These are phyloP conservation scores for Laothoe populi DNA, from an alignment of 2,888 invertebrate species.

Conservation along the genomic window DNA sequence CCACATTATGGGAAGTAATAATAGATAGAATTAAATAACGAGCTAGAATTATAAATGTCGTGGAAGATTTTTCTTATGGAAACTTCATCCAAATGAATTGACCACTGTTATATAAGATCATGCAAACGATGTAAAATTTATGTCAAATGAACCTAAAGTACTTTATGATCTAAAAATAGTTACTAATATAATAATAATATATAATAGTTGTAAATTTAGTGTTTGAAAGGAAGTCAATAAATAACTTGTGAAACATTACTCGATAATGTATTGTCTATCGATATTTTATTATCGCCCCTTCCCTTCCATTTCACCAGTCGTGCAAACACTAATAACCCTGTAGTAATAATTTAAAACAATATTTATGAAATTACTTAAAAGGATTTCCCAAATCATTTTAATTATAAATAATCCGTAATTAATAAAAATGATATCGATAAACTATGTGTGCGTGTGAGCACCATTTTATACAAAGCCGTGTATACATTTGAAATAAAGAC, in stretches of 20 bases:
- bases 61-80: too few species aligned
- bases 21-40: too few species aligned
- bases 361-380: slow-evolving; percentile 33
- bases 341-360: slow-evolving; percentile 41
- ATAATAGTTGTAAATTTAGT: not conserved
- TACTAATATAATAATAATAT: too few species aligned
- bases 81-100: too few species aligned
- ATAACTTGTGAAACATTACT: slow-evolving; percentile 36
- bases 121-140: too few species aligned
- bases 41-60: too few species aligned
- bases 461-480: slow-evolving; percentile 37
- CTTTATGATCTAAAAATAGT: too few species aligned
- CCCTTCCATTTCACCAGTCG: not conserved
- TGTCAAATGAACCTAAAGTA: too few species aligned
- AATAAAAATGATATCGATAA: slow-evolving; percentile 44
- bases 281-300: slow-evolving; percentile 11
- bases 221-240: slow-evolving; percentile 26
- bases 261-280: slow-evolving; percentile 26
- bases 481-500: not conserved
- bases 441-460: slow-evolving; percentile 53
- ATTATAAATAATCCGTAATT: slow-evolving; percentile 45
- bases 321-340: slow-evolving; percentile 55
- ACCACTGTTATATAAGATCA: too few species aligned
- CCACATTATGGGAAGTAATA: too few species aligned
- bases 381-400: slow-evolving; percentile 35